Conservation (phyloP, 2,888 invertebrate species). For the Zygaena filipendulae region DNA sequence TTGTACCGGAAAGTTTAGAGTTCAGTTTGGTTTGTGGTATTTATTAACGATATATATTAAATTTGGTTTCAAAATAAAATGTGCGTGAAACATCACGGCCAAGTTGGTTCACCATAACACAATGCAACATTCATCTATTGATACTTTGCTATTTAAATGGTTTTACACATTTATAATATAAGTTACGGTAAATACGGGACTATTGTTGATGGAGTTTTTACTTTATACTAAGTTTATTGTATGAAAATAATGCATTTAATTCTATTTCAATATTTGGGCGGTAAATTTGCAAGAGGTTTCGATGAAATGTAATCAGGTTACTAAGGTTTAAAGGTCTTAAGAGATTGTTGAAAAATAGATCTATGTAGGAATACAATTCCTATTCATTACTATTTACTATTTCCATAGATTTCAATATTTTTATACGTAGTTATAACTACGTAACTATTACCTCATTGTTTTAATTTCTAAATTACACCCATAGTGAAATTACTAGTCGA, state of each 20-base stretch:
- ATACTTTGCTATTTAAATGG: slow-evolving; percentile 64
- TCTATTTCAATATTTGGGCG: slow-evolving; percentile 56
- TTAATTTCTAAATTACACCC: too few relatives aligned
- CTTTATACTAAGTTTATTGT: slow-evolving; percentile 56
- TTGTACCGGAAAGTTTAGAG: too few relatives aligned
- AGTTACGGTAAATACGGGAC: slow-evolving; percentile 60
- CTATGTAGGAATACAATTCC: too few relatives aligned
- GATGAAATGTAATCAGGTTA: too few relatives aligned
- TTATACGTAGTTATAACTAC: too few relatives aligned
- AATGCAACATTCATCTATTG: slow-evolving; percentile 63
- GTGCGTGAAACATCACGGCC: slow-evolving; percentile 65
- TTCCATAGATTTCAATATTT: too few relatives aligned
- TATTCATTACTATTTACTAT: too few relatives aligned
- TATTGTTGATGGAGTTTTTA: slow-evolving; percentile 45
- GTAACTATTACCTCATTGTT: too few relatives aligned
- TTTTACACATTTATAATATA: slow-evolving; percentile 68
- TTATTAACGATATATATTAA: slow-evolving; percentile 27
- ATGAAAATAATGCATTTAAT: slow-evolving; percentile 62
- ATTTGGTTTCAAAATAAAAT: slow-evolving; percentile 46
- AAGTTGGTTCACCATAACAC: slow-evolving; percentile 64
- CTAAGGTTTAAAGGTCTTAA: too few relatives aligned
- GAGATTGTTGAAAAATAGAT: too few relatives aligned
- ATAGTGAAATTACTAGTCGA: too few relatives aligned
- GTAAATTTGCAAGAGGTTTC: slow-evolving; percentile 35
- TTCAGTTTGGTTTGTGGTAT: slow-evolving; percentile 10